phyloP scores from a whole-genome alignment of 2,888 invertebrate genomes.

The Hoplodrina blanda region DNA sequence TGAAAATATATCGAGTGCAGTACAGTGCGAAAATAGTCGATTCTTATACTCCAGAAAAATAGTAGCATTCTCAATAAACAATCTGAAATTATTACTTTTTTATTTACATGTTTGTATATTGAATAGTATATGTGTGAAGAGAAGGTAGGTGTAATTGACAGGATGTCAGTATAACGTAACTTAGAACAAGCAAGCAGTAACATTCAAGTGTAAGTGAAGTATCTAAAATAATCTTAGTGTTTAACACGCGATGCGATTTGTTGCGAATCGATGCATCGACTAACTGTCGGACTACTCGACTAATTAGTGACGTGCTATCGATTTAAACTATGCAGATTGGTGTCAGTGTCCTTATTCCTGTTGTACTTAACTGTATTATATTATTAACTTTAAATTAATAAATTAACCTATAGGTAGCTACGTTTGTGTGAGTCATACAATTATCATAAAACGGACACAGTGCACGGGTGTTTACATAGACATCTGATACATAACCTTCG shows the following conservation, averaged over 20 bases:
- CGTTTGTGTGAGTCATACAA: conserved; percentile 45
- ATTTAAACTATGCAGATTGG: conserved; percentile 61
- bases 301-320: conserved; percentile 45
- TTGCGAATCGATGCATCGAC: conserved; percentile 53
- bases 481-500: conserved; percentile 23
- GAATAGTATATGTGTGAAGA: conserved; percentile 78
- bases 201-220: conserved; percentile 62
- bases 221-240: conserved; percentile 68
- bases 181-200: conserved; percentile 62
- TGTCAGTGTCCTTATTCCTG: conserved; percentile 66
- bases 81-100: conserved; percentile 85
- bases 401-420: conserved; percentile 56
- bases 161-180: conserved; percentile 66
- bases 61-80: conserved; percentile 84
- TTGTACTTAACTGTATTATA: conserved; percentile 56
- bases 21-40: conserved; percentile 85
- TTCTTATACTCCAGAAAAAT: conserved; percentile 86
- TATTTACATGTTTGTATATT: conserved; percentile 87
- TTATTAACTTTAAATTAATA: conserved; percentile 55
- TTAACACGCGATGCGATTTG: conserved; percentile 68
- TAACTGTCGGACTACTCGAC: conserved; percentile 38
- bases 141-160: conserved; percentile 80
- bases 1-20: conserved; percentile 87
- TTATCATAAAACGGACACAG: conserved; percentile 44
- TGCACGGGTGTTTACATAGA: conserved; percentile 45